Conservation (phyloP, 2,888 invertebrate genomes). For the Rhodophaea formosa region DNA sequence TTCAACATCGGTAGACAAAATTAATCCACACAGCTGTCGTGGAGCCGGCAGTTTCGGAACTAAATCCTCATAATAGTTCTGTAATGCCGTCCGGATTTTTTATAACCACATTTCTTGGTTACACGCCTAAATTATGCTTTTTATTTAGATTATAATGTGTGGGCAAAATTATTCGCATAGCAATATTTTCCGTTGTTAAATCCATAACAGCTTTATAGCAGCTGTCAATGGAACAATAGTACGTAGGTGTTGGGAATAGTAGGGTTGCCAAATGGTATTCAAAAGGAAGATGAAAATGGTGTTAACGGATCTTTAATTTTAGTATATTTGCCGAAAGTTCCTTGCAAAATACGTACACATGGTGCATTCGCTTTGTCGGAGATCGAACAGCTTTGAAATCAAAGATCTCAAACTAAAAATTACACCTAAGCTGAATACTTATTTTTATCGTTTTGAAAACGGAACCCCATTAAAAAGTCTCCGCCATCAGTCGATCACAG, state of each 20-base stretch:
- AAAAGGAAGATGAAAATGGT: too few species aligned
- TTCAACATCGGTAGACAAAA: constrained; percentile 54
- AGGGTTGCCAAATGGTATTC: too few species aligned
- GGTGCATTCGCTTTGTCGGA: too few species aligned
- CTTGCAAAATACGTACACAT: too few species aligned
- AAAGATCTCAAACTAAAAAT: too few species aligned
- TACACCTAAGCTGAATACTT: too few species aligned
- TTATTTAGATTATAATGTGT: not conserved
- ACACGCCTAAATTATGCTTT: not conserved
- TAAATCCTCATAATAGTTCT: constrained; percentile 21
- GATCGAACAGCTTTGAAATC: too few species aligned
- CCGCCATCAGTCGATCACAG: too few species aligned
- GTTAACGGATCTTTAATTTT: too few species aligned
- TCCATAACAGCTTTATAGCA: not conserved
- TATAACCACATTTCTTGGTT: constrained; percentile 3
- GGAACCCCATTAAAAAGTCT: too few species aligned
- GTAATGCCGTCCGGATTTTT: constrained; percentile 8
- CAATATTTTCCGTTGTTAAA: not conserved
- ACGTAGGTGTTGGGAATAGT: not conserved
- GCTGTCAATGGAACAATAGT: not conserved
- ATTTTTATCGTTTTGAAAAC: too few species aligned
- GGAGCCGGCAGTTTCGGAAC: constrained; percentile 29
- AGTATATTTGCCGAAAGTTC: too few species aligned
- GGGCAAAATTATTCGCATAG: not conserved
- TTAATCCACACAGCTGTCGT: constrained; percentile 65